A percentile compares a stretch with the other conserved stretches of the same genome.
Evolutionary conservation across 2,113 vertebrate genomes (phyloP).

Genomic region (Psophia crepitans): DNA sequence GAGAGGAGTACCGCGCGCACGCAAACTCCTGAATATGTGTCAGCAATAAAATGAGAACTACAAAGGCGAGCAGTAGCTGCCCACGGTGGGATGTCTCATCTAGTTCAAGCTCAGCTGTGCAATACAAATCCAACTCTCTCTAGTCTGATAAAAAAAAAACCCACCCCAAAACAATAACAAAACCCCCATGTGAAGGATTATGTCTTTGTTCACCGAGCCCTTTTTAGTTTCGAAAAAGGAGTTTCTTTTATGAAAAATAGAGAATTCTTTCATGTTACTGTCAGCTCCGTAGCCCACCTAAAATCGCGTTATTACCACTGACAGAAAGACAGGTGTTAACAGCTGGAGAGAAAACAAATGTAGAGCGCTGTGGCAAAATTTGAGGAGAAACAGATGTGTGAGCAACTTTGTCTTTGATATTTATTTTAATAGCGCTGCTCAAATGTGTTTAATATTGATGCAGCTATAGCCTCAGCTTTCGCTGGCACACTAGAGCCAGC

Average conservation of each 20-base stretch:
- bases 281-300: slow-evolving; percentile 17
- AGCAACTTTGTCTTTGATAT: slow-evolving; percentile 55
- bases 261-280: slow-evolving; percentile 55
- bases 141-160: neutral
- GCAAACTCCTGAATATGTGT: neutral
- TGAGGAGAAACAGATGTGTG: slow-evolving; percentile 65
- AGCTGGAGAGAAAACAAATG: slow-evolving; percentile 65
- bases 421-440: slow-evolving; percentile 69
- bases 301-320: slow-evolving; percentile 44
- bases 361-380: slow-evolving; percentile 35
- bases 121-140: neutral
- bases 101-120: neutral
- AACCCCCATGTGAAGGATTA: neutral
- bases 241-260: slow-evolving; percentile 29
- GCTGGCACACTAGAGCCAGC: neutral
- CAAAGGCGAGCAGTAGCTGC: slow-evolving; percentile 38
- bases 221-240: neutral
- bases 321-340: slow-evolving; percentile 71
- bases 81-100: slow-evolving; percentile 18
- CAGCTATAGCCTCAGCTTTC: slow-evolving; percentile 33
- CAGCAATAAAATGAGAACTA: slow-evolving; percentile 41
- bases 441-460: slow-evolving; percentile 61
- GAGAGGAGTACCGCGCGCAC: neutral
- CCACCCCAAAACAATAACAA: neutral
- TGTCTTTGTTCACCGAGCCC: slow-evolving; percentile 1